Evolutionary conservation across 2,888 invertebrate species (phyloP).

Genomic region (Agrochola lota): DNA sequence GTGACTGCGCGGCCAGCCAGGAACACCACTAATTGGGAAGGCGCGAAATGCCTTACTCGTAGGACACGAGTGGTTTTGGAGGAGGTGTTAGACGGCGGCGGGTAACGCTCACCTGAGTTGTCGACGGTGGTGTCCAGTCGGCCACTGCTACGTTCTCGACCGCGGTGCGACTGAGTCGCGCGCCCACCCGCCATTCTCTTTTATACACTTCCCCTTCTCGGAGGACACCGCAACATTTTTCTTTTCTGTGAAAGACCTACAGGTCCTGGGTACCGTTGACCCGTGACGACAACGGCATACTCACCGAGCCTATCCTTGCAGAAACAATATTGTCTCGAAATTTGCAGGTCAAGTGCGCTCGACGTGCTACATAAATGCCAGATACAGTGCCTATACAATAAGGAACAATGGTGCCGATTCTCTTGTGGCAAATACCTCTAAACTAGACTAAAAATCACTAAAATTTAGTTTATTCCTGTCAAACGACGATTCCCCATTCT

Average conservation of each 20-base stretch:
- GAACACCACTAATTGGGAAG: slow-evolving; percentile 67
- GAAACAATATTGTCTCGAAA: slow-evolving; percentile 68
- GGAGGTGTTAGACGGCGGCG: slow-evolving; percentile 55
- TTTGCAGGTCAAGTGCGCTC: slow-evolving; percentile 69
- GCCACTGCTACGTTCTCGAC: slow-evolving; percentile 75
- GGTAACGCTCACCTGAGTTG: slow-evolving; percentile 74
- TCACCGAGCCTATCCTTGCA: slow-evolving; percentile 66
- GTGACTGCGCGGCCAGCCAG: slow-evolving; percentile 65
- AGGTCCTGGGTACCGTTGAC: slow-evolving; percentile 77
- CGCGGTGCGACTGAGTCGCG: slow-evolving; percentile 85
- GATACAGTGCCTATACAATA: not conserved
- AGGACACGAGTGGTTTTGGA: slow-evolving; percentile 31
- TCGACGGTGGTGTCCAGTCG: slow-evolving; percentile 63
- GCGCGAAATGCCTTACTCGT: slow-evolving; percentile 53
- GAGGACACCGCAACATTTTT: slow-evolving; percentile 74
- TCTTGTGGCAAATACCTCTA: no score
- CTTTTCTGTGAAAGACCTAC: slow-evolving; percentile 74
- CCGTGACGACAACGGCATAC: slow-evolving; percentile 71
- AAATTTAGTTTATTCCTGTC: no score
- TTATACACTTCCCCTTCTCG: slow-evolving; percentile 86
- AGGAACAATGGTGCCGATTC: no score
- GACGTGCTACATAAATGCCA: slow-evolving; percentile 36
- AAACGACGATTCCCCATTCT: no score
- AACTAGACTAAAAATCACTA: no score
- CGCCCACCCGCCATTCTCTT: slow-evolving; percentile 81